Conservation (phyloP, 2,797 vertebrate genomes). For the Tragelaphus eurycerus region DNA sequence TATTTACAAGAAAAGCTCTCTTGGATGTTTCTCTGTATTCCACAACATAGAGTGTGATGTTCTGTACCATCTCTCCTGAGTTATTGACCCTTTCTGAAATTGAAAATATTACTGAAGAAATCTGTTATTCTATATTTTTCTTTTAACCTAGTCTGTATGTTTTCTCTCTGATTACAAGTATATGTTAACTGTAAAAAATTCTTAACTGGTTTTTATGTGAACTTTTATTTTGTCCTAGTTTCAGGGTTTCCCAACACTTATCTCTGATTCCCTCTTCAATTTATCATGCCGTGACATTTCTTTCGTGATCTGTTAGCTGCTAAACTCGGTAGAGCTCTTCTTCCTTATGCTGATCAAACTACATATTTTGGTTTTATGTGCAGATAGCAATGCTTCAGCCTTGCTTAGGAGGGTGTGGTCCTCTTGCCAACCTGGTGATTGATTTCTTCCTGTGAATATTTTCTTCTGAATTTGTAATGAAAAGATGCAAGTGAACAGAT, state of each 20-base stretch:
- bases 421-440: background rate
- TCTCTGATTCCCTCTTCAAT: background rate
- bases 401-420: background rate
- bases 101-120: background rate
- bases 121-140: background rate
- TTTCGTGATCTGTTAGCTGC: background rate
- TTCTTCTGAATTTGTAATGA: slow-evolving; percentile 32
- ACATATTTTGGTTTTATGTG: background rate
- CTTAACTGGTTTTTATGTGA: background rate
- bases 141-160: background rate
- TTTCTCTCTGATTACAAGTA: background rate
- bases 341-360: background rate
- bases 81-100: background rate
- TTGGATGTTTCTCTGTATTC: background rate
- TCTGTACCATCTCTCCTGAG: background rate
- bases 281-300: background rate
- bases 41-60: background rate
- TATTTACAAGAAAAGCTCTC: background rate
- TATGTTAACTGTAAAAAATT: background rate
- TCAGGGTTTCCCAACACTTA: background rate
- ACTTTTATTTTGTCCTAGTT: slow-evolving; percentile 18
- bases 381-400: background rate
- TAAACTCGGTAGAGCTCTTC: background rate
- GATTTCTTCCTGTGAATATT: background rate
- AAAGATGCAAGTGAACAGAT: background rate